phyloP scores from a whole-genome alignment of 1,140 invertebrate genomes.

The Papilio glaucus region DNA sequence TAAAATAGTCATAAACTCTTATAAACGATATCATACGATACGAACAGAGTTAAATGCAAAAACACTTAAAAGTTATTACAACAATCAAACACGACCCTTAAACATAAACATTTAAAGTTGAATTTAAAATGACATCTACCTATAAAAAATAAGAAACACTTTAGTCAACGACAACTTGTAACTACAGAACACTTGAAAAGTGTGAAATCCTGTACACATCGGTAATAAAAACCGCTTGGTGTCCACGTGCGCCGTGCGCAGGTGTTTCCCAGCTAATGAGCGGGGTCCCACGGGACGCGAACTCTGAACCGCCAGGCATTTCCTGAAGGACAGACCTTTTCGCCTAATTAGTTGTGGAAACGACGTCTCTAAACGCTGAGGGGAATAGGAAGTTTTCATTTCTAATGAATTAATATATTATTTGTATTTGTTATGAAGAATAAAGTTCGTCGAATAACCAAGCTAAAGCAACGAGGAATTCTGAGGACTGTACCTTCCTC shows the following conservation, averaged over 20 bases:
- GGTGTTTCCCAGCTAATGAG: conserved; percentile 58
- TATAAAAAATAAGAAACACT: conserved; percentile 38
- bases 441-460: no score
- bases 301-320: conserved; percentile 67
- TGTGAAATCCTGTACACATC: conserved; percentile 68
- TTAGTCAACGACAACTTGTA: conserved; percentile 65
- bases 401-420: no score
- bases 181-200: conserved; percentile 59
- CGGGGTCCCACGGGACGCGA: conserved; percentile 71
- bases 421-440: no score
- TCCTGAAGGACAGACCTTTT: conserved; percentile 59
- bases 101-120: background rate
- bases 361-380: background rate
- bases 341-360: conserved; percentile 55
- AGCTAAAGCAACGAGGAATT: no score
- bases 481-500: no score
- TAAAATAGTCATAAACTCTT: background rate
- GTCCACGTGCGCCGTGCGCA: conserved; percentile 73
- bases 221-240: conserved; percentile 47
- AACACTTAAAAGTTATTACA: background rate
- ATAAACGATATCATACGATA: background rate
- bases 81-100: background rate
- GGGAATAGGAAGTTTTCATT: no score
- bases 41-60: background rate
- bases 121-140: background rate